Base-by-base conservation (phyloP, 2,888 invertebrate species). In the Horisme vitalbata region DNA sequence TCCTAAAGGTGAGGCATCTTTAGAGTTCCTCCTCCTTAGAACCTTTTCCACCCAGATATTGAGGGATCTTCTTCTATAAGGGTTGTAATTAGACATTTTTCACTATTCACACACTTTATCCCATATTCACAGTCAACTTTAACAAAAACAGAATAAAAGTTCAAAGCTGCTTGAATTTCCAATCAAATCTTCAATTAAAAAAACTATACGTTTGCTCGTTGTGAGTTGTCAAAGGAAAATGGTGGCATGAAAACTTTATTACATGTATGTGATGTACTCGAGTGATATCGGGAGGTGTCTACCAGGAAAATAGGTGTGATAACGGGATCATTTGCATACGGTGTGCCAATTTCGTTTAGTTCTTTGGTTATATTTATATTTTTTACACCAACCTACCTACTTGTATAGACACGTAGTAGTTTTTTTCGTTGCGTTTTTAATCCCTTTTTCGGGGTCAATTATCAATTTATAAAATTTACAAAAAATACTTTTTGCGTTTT, bases 221-320 rank as follows among this genome's bases (percentile, higher is more conserved):
- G 55, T 69, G 80, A 80, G 79, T 73, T 76, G 68, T 73, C 77
- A 71, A 61, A 77, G 84, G 86, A 84, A 85, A 88, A 87, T 88
- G 85, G 69, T 88, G 83, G 69, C 58, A 65, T 69, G 75, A 75
- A 78, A 78, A 79, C 67, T 70, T 60, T 44, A 38, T 62, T 55
- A 54, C 59, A 59, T 39, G 31, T 41, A 38, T 56, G 63, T 65
- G 11, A 65, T 57, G 65, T 65, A 65, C 63, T 46, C 68, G 57
- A 61, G 74, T 71, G 80, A 81, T 83, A 83, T 71, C 68, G 71
- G 57, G 57, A 65, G 65, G 58, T 59, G 63, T 65, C 63, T 63
- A 76, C 63, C 77, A 79, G 83, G 83, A 83, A 84, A 86, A 83
- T 75, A 72, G 68, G 63, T 68, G 58, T 75, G 83, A 83, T 83